Percentiles rank a stretch among this genome's conserved stretches.
These are phyloP conservation scores for Trichogramma pretiosum DNA, from an alignment of 1,140 invertebrate genomes.

Conservation along the genomic window DNA sequence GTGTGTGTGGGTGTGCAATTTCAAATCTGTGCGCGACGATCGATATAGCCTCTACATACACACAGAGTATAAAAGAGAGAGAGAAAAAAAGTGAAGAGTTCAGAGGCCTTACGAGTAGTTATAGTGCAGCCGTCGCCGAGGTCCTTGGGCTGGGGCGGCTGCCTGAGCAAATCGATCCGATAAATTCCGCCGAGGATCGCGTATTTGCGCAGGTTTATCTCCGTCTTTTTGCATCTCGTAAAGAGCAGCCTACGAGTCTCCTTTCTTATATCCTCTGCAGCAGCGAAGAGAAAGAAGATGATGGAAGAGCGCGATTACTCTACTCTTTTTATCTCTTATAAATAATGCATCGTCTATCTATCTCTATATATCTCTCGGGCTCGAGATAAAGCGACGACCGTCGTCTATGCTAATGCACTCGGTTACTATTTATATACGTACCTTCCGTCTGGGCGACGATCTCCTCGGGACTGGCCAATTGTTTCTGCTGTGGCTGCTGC, in stretches of 20 bases:
- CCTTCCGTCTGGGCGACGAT: constrained; percentile 3
- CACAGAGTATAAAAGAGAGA: too few relatives aligned
- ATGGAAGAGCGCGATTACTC: too few relatives aligned
- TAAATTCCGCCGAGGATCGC: constrained; percentile 57
- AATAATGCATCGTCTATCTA: too few relatives aligned
- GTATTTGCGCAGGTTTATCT: constrained; percentile 60
- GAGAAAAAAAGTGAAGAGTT: too few relatives aligned
- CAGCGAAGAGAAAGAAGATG: neutral
- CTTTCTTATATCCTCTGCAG: constrained; percentile 30
- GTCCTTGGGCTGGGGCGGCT: constrained; percentile 55
- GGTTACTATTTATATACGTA: neutral
- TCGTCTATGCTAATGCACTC: too few relatives aligned
- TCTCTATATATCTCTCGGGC: too few relatives aligned
- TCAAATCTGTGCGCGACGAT: too few relatives aligned
- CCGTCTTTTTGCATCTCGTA: constrained; percentile 38
- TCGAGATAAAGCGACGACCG: too few relatives aligned
- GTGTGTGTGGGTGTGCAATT: neutral
- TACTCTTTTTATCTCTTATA: too few relatives aligned
- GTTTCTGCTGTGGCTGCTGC: too few relatives aligned
- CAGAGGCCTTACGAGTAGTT: constrained; percentile 44
- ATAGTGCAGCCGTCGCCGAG: constrained; percentile 39
- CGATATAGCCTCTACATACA: too few relatives aligned
- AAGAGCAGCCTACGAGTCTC: constrained; percentile 32
- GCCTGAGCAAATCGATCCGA: constrained; percentile 54
- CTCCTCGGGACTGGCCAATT: constrained; percentile 6